Conservation (phyloP, 2,888 invertebrate genomes). For the Emmelina monodactyla region DNA sequence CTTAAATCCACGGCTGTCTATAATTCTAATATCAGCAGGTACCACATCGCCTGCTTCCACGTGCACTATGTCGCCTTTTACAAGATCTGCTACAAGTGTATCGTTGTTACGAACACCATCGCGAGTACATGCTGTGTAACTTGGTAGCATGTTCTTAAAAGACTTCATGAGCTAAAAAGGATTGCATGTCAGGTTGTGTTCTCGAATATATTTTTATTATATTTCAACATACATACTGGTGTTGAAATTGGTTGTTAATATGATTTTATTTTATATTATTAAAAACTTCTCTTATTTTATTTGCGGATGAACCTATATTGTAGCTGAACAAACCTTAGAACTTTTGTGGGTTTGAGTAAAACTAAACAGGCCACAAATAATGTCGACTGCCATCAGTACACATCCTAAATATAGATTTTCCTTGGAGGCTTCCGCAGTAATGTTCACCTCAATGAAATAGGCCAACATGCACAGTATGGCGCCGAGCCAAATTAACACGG, state of each 20-base stretch:
- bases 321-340: constrained; percentile 71
- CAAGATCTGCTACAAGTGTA: constrained; percentile 86
- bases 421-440: constrained; percentile 85
- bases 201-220: no score
- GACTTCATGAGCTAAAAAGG: constrained; percentile 98
- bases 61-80: constrained; percentile 87
- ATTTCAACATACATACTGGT: no score
- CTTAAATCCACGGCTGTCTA: constrained; percentile 92
- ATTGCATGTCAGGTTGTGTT: no score
- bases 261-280: no score
- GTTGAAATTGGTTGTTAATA: no score
- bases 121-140: constrained; percentile 87
- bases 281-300: neutral
- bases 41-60: constrained; percentile 96
- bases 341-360: constrained; percentile 98
- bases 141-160: constrained; percentile 95
- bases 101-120: constrained; percentile 83
- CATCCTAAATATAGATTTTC: constrained; percentile 96
- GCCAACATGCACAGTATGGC: constrained; percentile 73
- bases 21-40: constrained; percentile 96
- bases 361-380: constrained; percentile 96
- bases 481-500: constrained; percentile 80
- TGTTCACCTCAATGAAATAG: constrained; percentile 70
- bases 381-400: constrained; percentile 91
- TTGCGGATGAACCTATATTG: neutral